Percentiles rank a stretch among this genome's conserved stretches.
Evolutionary conservation across 1,140 invertebrate genomes (phyloP).

Genomic region (Drosophila takahashii): DNA sequence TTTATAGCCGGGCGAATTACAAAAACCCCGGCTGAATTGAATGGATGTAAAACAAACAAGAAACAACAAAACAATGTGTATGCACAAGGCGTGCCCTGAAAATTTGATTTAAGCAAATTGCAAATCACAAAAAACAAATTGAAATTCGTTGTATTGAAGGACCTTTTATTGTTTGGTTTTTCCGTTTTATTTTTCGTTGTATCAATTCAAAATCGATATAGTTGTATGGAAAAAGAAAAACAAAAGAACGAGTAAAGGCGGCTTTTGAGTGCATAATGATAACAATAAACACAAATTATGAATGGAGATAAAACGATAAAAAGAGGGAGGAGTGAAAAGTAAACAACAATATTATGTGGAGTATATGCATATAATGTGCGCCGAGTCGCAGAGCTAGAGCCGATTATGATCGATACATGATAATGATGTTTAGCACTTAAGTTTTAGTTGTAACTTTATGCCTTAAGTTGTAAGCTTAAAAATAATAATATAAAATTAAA

Average conservation of each 20-base stretch:
- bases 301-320: constrained; percentile 28
- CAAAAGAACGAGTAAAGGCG: constrained; percentile 10
- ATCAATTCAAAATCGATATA: constrained; percentile 48
- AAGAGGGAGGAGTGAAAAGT: constrained; percentile 17
- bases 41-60: constrained; percentile 21
- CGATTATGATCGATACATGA: constrained; percentile 60
- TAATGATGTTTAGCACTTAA: constrained; percentile 73
- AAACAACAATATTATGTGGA: constrained; percentile 54
- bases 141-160: constrained; percentile 30
- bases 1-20: constrained; percentile 57
- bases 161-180: constrained; percentile 31
- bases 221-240: constrained; percentile 25
- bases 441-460: constrained; percentile 82
- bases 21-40: constrained; percentile 5
- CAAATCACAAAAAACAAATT: constrained; percentile 15
- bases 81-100: constrained; percentile 37
- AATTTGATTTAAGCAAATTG: constrained; percentile 15
- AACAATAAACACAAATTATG: constrained; percentile 57
- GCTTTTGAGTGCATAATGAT: constrained; percentile 46
- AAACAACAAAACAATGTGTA: constrained; percentile 23
- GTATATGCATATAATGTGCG: constrained; percentile 36
- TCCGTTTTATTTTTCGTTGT: constrained; percentile 46
- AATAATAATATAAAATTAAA: constrained; percentile 79
- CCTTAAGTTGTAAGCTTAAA: constrained; percentile 84
- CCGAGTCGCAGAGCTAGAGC: constrained; percentile 49